Base-by-base conservation (phyloP, 2,113 vertebrate genomes). In the Tenrec ecaudatus region DNA sequence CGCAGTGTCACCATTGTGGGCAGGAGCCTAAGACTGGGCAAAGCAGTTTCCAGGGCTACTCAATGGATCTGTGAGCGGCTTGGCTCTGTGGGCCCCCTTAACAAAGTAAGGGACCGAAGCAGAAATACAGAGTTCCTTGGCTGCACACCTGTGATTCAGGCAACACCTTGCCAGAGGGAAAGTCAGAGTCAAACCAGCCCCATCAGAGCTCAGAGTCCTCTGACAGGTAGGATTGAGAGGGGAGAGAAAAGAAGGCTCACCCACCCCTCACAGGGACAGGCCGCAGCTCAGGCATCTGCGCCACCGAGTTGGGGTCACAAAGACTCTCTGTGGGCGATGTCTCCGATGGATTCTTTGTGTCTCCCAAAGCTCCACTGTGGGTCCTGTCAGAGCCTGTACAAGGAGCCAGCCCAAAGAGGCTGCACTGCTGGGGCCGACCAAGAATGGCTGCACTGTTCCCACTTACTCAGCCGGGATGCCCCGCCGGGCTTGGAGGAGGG, bases 381-480 rank as follows among this genome's bases (percentile, higher is more conserved):
- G 5, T 79, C 89, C 23, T 47, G 90, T 94, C 92, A 62, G 31
- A 40, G 2, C 3, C 82, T 43, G 89, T 76, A 83, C 80, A 22
- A 38, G 90, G 76, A 92, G 79, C 81, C 47, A 53, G 47, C 47
- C 47, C 47, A 53, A 10, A 53, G 85, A 71, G 6, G 15, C 60
- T 25, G 36, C 6, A 0, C 71, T 38, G 64, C 17, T 1, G 9
- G 2, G 68, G 68, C 12, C 23, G 27, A 31, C 86, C 84, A 95
- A 96, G 88, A 97, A 97, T 86, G 71, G 78, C 16, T 2, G 0
- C 58, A 93, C 81, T 95, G 95, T 97, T 95, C 62, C 77, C 38
- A 1, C 11, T 15, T 11, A 9, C 76, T 1, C 11, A 9, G 36
- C 88, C 4, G 6, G 40, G 14, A 16, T 6, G 64, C 80, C n/a